Evolutionary conservation across 1,140 invertebrate genomes (phyloP), one percentile per base, ranked within the genome.

Genomic region (Papilio glaucus): DNA sequence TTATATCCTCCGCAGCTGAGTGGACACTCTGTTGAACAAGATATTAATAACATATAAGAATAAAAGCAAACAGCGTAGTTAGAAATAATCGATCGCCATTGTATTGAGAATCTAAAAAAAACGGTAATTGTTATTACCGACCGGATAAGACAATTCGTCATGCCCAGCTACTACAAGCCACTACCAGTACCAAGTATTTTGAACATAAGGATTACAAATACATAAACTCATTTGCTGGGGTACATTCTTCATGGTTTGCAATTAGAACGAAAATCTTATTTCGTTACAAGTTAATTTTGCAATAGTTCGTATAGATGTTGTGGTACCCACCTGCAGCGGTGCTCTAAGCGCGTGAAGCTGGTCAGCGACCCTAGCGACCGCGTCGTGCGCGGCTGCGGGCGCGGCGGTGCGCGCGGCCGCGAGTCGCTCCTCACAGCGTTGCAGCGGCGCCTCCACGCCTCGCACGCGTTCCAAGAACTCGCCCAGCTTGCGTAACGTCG

Each of bases 381-480:
- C 84, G 7, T 87, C 87, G 0, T 82, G 77, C 4, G 89, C 88
- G 0, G 72, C 77, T 0, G 81, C 83, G 2, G 88, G 87, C 24
- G 87, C 77, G n/a, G 82, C 84, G 2, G 29, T 26, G 29, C 86
- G 74, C 7, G 87, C 86, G 12, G 85, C 80, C 2, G 71, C 73
- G 68, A 92, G 82, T 6, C 77, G 94, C 89, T 99, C 98, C 93
- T 99, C 98, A 87, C 97, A 97, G 57, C 98, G 94, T 77, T 97
- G 96, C 18, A 99, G 93, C 4, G 95, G 94, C 74, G 98, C 96
- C 77, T 97, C 96, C 15, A 98, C 93, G 75, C 97, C 97, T 29
- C 98, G 94, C 15, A 98, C 90, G 74, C 96, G 96, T 79, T 99
- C 98, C 72, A 96, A 96, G 84, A 98, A 98, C 68, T 99, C 97